Evolutionary conservation across 2,888 invertebrate species (phyloP).

Genomic region (Acrocera orbiculus): DNA sequence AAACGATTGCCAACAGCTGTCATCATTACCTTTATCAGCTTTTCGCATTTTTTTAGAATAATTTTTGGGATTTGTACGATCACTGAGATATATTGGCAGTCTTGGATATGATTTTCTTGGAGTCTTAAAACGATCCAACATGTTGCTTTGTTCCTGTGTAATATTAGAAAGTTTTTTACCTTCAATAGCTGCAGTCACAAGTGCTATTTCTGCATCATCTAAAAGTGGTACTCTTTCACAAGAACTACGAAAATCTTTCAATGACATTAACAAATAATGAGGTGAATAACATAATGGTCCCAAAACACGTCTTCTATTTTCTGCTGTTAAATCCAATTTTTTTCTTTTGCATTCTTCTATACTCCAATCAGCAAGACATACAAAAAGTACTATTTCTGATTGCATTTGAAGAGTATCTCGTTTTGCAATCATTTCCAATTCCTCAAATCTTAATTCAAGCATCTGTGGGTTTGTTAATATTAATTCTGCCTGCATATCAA

Average conservation of each 20-base stretch:
- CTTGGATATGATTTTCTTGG: slow-evolving; percentile 27
- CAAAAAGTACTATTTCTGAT: slow-evolving; percentile 27
- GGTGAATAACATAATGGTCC: slow-evolving; percentile 28
- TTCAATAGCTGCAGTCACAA: slow-evolving; percentile 25
- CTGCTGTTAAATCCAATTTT: slow-evolving; percentile 23
- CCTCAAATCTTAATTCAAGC: slow-evolving; percentile 26
- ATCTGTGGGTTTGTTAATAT: slow-evolving; percentile 24
- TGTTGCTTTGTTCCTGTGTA: slow-evolving; percentile 25
- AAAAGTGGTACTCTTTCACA: slow-evolving; percentile 28
- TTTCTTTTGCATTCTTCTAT: slow-evolving; percentile 27
- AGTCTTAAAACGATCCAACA: slow-evolving; percentile 27
- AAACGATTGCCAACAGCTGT: slow-evolving; percentile 27
- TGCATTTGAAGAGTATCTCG: slow-evolving; percentile 27
- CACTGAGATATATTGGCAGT: slow-evolving; percentile 30
- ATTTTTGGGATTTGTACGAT: slow-evolving; percentile 29
- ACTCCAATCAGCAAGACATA: slow-evolving; percentile 30
- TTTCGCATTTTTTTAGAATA: slow-evolving; percentile 31
- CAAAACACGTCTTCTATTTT: slow-evolving; percentile 28
- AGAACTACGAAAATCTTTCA: slow-evolving; percentile 23
- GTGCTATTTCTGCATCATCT: slow-evolving; percentile 23
- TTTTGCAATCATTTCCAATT: slow-evolving; percentile 29
- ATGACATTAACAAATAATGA: slow-evolving; percentile 24
- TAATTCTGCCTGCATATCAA: slow-evolving; percentile 31
- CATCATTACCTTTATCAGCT: slow-evolving; percentile 18
- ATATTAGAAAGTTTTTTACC: slow-evolving; percentile 26